phyloP scores from a whole-genome alignment of 2,797 vertebrate species.

The Rhincodon typus region DNA sequence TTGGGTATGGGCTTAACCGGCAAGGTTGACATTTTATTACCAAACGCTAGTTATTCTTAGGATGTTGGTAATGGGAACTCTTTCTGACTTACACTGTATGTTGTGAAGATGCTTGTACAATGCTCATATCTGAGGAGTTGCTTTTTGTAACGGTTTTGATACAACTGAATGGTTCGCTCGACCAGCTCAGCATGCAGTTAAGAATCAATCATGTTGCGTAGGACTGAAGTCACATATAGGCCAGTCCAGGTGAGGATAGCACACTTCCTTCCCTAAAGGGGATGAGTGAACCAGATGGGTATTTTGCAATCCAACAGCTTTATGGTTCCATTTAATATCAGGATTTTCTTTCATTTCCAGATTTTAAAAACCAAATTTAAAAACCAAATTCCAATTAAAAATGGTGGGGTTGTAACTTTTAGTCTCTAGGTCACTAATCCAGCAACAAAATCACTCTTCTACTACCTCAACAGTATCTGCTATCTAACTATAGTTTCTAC shows the following conservation, averaged over 20 bases:
- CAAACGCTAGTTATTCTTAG: not conserved
- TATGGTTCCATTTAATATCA: not conserved
- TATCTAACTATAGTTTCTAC: not conserved
- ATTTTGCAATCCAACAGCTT: not conserved
- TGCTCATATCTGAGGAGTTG: not conserved
- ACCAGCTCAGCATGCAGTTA: not conserved
- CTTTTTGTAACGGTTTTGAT: not conserved
- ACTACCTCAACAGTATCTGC: not conserved
- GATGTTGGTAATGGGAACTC: not conserved
- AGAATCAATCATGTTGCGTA: not conserved
- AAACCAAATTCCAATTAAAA: not conserved
- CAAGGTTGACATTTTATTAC: not conserved
- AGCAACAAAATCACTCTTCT: not conserved
- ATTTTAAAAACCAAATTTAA: not conserved
- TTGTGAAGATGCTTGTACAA: not conserved
- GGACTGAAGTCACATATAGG: not conserved
- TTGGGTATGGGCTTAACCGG: not conserved
- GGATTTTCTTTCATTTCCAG: not conserved
- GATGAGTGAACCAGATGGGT: too few relatives aligned
- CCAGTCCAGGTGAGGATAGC: not conserved
- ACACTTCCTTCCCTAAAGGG: not conserved
- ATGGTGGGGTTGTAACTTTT: not conserved
- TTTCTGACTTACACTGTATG: not conserved
- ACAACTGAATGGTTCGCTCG: not conserved
- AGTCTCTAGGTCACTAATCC: not conserved